Evolutionary conservation across 2,888 invertebrate genomes (phyloP).

Genomic region (Habroteleia sp.): DNA sequence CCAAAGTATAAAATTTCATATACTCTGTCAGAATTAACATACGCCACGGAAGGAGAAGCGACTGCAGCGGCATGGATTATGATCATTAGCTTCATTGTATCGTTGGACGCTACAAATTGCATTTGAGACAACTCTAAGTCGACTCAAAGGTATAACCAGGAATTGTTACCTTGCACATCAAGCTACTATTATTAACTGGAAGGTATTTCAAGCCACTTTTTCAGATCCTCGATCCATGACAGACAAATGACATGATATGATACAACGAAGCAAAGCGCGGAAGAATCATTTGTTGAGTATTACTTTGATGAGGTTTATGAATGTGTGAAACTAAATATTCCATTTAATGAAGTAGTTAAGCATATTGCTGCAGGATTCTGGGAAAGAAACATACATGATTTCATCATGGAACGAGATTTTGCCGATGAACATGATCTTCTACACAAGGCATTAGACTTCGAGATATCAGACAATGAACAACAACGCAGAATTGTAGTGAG

Average conservation of each 20-base stretch:
- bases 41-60: constrained; percentile 2
- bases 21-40: constrained; percentile 5
- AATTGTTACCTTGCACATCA: constrained; percentile 1
- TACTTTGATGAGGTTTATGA: not conserved
- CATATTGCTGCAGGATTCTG: constrained; percentile 2
- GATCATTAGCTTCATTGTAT: not conserved
- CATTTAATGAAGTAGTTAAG: not conserved
- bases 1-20: too few relatives aligned
- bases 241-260: constrained; percentile 2
- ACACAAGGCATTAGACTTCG: not conserved
- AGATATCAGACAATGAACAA: constrained; percentile 3
- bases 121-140: constrained; percentile 5
- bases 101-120: constrained; percentile 4
- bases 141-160: not conserved
- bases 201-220: constrained; percentile 1
- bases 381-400: not conserved
- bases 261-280: constrained; percentile 1
- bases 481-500: not conserved
- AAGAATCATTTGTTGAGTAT: not conserved
- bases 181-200: not conserved
- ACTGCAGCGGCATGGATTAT: not conserved
- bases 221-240: not conserved
- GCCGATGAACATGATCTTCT: not conserved
- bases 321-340: not conserved
- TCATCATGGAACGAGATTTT: constrained; percentile 4